Evolutionary conservation across 2,888 invertebrate genomes (phyloP).

Genomic region (Globia sparganii): DNA sequence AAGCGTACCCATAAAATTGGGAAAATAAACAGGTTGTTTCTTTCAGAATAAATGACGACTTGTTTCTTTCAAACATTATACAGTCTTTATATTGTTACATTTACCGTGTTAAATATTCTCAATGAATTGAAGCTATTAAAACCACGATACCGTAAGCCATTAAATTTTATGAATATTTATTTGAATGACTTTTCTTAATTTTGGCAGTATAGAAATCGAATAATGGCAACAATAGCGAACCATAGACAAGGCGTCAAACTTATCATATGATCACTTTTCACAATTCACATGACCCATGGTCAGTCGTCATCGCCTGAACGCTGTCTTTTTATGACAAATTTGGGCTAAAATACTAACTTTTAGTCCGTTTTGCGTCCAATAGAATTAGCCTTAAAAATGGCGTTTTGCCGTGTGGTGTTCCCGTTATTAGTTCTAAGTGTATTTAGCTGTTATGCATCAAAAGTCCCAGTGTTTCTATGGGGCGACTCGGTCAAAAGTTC

Average conservation of each 20-base stretch:
- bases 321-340: conserved; percentile 81
- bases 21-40: background rate
- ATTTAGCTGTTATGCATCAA: conserved; percentile 78
- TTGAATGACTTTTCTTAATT: background rate
- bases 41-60: background rate
- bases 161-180: background rate
- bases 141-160: too few relatives aligned
- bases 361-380: conserved; percentile 82
- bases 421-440: conserved; percentile 84
- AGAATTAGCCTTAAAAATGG: conserved; percentile 83
- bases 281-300: conserved; percentile 90
- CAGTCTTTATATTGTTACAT: background rate
- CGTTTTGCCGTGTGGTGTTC: conserved; percentile 86
- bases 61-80: background rate
- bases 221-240: conserved; percentile 66
- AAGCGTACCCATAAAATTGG: conserved; percentile 13
- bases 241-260: conserved; percentile 83
- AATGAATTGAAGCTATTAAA: background rate
- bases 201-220: background rate
- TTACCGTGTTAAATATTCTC: background rate
- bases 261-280: conserved; percentile 90
- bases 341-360: conserved; percentile 79
- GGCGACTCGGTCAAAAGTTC: conserved; percentile 80
- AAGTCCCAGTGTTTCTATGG: conserved; percentile 91
- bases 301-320: conserved; percentile 82